Percentiles rank a stretch among this genome's conserved stretches.
These are phyloP conservation scores for Drosophila pseudotakahashii DNA, from an alignment of 2,888 invertebrate genomes.

Conservation along the genomic window DNA sequence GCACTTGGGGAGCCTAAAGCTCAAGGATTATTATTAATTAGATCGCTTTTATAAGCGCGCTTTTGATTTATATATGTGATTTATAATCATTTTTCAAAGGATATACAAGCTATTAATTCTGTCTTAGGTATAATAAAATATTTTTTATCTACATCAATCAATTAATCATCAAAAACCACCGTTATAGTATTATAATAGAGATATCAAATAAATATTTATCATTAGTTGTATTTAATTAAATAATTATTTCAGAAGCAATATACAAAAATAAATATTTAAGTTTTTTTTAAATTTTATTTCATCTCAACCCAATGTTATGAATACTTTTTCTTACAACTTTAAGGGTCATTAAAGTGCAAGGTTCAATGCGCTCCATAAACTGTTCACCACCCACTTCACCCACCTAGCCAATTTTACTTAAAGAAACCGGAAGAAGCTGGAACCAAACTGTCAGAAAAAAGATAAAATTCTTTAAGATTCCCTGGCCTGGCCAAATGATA, in stretches of 20 bases:
- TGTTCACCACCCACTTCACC: constrained; percentile 31
- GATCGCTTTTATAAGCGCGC: background rate
- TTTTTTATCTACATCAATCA: too few species aligned
- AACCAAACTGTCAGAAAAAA: background rate
- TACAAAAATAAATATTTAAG: too few species aligned
- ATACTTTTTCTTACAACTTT: constrained; percentile 34
- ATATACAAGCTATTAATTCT: too few species aligned
- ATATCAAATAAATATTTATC: too few species aligned
- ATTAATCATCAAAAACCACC: too few species aligned
- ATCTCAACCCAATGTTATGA: background rate
- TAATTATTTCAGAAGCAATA: too few species aligned
- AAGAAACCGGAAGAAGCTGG: constrained; percentile 31
- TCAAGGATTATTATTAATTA: background rate
- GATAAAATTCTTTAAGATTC: constrained; percentile 36
- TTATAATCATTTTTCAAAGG: too few species aligned
- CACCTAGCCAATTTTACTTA: constrained; percentile 22
- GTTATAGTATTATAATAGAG: too few species aligned
- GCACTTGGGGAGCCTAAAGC: background rate
- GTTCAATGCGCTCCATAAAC: constrained; percentile 75
- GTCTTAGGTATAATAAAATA: too few species aligned
- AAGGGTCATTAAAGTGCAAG: constrained; percentile 75
- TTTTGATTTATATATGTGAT: background rate
- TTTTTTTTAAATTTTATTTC: background rate
- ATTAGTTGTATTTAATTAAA: too few species aligned
- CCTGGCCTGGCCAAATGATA: constrained; percentile 67